Evolutionary conservation across 2,888 invertebrate species (phyloP), one percentile per base, ranked within the genome.

Genomic region (Leptopilina syphax): DNA sequence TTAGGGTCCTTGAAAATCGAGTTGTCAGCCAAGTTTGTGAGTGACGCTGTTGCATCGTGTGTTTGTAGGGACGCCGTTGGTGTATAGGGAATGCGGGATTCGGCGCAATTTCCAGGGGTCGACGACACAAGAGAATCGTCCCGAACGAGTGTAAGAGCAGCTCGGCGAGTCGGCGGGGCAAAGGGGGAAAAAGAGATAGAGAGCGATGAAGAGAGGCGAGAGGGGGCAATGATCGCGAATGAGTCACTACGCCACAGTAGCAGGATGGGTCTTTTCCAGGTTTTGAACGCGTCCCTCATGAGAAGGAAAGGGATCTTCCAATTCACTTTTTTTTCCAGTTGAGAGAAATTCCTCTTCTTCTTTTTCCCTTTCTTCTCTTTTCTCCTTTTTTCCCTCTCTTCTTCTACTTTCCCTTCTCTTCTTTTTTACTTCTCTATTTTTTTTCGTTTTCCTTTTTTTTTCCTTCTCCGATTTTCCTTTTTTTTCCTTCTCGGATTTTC

Each of bases 41-140:
- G 73, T 57, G 73, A 73, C 73, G 34, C 34, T 73, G n/a, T 73
- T 73, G 57, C 73, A 34, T n/a, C 57, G 73, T 27, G 57, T 27
- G 34, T 70, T 70, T 70, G 27, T n/a, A 73, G 57, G 73, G 73
- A 57, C 73, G 73, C 73, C 57, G 13, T n/a, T 57, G 81, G 80
- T 47, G 50, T 50, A 50, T 67, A 67, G 85, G 88, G 85, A 85
- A 88, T 88, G 86, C 86, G 85, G 85, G 88, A 89, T 90, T 90
- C 89, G 90, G 80, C 80, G 80, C 80, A 79, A 78, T 77, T 76
- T 77, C 68, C 82, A 84, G 86, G 86, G 88, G 89, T 89, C 89
- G 89, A 87, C 88, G 90, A 88, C 90, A 88, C 89, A 82, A 84
- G 81, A 83, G 85, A 86, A 87, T 89, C 85, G 87, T 85, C 85